Percentiles rank a stretch among this genome's conserved stretches.
Evolutionary conservation across 2,888 invertebrate genomes (phyloP).

Genomic region (Psylliodes chrysocephalus): DNA sequence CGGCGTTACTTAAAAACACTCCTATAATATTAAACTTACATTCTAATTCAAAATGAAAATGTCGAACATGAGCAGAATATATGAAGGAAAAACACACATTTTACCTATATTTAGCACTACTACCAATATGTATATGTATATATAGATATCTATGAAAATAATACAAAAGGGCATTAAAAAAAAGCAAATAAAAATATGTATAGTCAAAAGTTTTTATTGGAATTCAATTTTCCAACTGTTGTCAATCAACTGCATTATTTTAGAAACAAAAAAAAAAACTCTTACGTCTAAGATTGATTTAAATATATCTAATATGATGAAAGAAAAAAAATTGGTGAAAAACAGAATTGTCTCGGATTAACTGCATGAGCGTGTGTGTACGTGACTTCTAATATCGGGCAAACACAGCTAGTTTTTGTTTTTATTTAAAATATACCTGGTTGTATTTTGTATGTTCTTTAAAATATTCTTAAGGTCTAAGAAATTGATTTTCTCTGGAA

Average conservation of each 20-base stretch:
- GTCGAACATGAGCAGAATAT: conserved; percentile 1
- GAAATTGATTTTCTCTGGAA: conserved; percentile 48
- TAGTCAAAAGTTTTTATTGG: conserved; percentile 18
- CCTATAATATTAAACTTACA: conserved; percentile 15
- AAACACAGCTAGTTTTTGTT: conserved; percentile 6
- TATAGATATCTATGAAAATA: conserved; percentile 3
- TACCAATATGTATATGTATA: too few relatives aligned
- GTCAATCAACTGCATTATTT: conserved; percentile 15
- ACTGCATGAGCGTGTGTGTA: not conserved
- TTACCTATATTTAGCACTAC: not conserved
- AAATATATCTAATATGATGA: conserved; percentile 5
- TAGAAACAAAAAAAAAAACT: conserved; percentile 9
- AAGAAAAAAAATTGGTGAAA: conserved; percentile 1
- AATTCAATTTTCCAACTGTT: conserved; percentile 13
- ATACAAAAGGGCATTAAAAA: conserved; percentile 6
- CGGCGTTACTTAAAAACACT: conserved; percentile 4
- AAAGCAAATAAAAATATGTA: conserved; percentile 12
- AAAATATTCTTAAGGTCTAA: conserved; percentile 50
- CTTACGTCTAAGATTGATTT: conserved; percentile 12
- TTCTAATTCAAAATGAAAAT: conserved; percentile 19
- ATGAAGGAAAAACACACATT: conserved; percentile 5
- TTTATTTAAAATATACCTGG: conserved; percentile 35
- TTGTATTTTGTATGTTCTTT: conserved; percentile 42
- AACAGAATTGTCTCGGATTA: not conserved
- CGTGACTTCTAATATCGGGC: conserved; percentile 6